These are phyloP conservation scores for Hypsopygia costalis DNA, from an alignment of 2,888 invertebrate species.

Conservation along the genomic window DNA sequence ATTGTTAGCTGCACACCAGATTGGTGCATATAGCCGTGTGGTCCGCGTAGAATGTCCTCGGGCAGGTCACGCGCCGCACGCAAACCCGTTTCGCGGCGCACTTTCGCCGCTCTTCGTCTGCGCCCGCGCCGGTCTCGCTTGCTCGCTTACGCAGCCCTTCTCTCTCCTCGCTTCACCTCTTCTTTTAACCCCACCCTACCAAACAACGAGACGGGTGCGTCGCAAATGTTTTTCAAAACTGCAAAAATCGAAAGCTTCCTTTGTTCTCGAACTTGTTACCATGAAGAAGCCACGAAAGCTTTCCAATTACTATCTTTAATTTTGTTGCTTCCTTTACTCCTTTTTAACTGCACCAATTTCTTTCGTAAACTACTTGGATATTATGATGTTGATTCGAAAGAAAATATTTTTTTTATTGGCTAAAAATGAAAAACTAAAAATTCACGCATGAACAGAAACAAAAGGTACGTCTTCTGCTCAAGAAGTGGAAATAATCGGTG, in stretches of 20 bases:
- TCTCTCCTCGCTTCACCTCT: conserved; percentile 28
- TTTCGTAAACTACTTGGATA: too few relatives aligned
- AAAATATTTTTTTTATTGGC: too few relatives aligned
- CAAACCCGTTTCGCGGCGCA: conserved; percentile 71
- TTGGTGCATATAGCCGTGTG: conserved; percentile 45
- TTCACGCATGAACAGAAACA: conserved; percentile 20
- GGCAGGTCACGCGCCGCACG: conserved; percentile 71
- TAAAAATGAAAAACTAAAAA: conserved; percentile 10
- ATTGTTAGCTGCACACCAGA: conserved; percentile 19
- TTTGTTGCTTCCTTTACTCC: conserved; percentile 2
- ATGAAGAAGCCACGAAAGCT: conserved; percentile 3
- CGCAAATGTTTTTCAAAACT: conserved; percentile 24
- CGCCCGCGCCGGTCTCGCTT: conserved; percentile 51
- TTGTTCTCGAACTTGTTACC: conserved; percentile 19
- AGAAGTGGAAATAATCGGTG: conserved; percentile 47
- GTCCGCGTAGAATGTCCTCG: conserved; percentile 63
- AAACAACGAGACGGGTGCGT: conserved; percentile 12
- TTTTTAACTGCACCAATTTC: background rate
- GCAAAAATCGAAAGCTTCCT: conserved; percentile 20
- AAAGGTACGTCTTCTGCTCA: conserved; percentile 32
- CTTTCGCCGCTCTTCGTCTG: conserved; percentile 70
- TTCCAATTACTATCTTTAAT: conserved; percentile 9
- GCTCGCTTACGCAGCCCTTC: conserved; percentile 50
- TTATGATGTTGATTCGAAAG: background rate
- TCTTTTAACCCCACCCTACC: conserved; percentile 20